Percentiles rank a stretch among this genome's conserved stretches.
Evolutionary conservation across 2,888 invertebrate species (phyloP).

Genomic region (Drosophila macrothrix): DNA sequence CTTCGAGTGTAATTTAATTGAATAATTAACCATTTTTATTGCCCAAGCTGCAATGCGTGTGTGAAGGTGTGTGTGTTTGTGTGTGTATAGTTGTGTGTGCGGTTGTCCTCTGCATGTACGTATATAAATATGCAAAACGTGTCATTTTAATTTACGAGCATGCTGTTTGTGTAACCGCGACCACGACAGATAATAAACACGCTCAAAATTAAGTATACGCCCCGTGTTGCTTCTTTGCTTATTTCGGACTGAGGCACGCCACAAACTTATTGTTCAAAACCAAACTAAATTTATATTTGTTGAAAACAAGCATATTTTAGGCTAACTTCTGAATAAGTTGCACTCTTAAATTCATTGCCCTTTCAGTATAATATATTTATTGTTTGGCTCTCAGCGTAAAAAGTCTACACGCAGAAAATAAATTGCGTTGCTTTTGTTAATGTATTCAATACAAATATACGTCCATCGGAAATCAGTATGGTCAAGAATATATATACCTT

Average conservation of each 20-base stretch:
- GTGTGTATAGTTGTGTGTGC: slow-evolving; percentile 12
- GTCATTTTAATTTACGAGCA: slow-evolving; percentile 81
- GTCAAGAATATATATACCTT: background rate
- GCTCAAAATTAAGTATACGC: slow-evolving; percentile 78
- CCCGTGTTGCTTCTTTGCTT: slow-evolving; percentile 21
- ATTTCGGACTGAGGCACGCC: slow-evolving; percentile 2
- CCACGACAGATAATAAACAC: slow-evolving; percentile 79
- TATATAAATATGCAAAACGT: slow-evolving; percentile 74
- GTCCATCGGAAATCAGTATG: background rate
- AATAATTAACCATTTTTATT: slow-evolving; percentile 80
- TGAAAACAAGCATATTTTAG: slow-evolving; percentile 9
- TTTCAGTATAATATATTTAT: background rate
- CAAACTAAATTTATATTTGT: background rate
- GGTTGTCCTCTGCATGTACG: slow-evolving; percentile 2
- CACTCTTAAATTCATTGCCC: background rate
- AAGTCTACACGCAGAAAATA: background rate
- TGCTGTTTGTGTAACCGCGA: slow-evolving; percentile 66
- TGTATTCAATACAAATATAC: background rate
- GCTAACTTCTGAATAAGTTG: background rate
- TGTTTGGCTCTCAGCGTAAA: background rate
- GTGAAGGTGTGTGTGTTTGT: slow-evolving; percentile 15
- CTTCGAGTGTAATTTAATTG: slow-evolving; percentile 82
- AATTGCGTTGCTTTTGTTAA: background rate
- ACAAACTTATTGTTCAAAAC: slow-evolving; percentile 1
- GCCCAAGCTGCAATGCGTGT: slow-evolving; percentile 50